These are phyloP conservation scores for Pteria penguin DNA, from an alignment of 2,888 invertebrate genomes.

Conservation along the genomic window DNA sequence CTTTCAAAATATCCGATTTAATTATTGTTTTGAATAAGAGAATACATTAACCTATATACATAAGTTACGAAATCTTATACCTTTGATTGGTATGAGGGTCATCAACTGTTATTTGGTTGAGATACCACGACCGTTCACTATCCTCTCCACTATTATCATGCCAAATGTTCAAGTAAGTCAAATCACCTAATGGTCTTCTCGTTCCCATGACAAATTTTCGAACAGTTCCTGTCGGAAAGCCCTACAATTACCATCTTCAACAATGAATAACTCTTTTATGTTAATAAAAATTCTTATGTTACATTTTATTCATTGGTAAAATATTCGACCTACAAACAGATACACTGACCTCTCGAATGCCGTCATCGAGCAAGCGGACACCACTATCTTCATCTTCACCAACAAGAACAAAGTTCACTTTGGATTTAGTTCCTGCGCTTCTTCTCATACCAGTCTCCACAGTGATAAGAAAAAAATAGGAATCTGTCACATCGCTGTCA, in stretches of 20 bases:
- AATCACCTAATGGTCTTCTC: conserved; percentile 51
- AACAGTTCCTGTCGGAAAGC: conserved; percentile 58
- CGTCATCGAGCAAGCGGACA: conserved; percentile 55
- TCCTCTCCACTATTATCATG: conserved; percentile 62
- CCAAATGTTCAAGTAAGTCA: conserved; percentile 66
- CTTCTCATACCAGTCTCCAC: conserved; percentile 56
- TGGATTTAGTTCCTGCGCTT: conserved; percentile 55
- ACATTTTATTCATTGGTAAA: background rate
- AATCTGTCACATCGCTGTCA: conserved; percentile 51
- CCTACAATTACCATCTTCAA: too few species aligned
- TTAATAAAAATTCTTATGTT: background rate
- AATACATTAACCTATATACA: too few species aligned
- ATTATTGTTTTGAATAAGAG: too few species aligned
- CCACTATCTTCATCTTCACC: conserved; percentile 66
- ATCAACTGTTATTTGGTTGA: conserved; percentile 60
- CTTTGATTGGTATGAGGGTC: conserved; percentile 55
- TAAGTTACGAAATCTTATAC: too few species aligned
- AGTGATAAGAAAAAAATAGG: conserved; percentile 51
- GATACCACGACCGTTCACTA: conserved; percentile 58
- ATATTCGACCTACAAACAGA: too few species aligned
- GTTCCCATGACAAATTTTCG: conserved; percentile 65
- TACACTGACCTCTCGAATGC: conserved; percentile 12
- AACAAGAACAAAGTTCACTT: conserved; percentile 57
- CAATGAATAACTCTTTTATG: too few species aligned
- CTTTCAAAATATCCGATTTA: too few species aligned